Evolutionary conservation across 1,140 invertebrate species (phyloP), one percentile per base, ranked within the genome.

Genomic region (Ceratina japonica): DNA sequence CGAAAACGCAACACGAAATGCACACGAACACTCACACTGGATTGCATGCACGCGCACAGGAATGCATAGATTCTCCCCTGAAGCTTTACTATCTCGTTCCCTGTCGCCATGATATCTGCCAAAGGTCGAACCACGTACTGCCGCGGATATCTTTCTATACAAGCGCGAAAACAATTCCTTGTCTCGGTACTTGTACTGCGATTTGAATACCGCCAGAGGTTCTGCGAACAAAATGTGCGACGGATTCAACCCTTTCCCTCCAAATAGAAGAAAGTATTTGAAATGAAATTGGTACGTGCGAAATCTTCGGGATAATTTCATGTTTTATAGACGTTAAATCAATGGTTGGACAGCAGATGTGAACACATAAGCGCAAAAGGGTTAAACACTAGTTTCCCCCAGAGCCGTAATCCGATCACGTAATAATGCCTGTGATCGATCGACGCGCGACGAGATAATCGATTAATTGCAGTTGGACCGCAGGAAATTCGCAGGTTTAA

Each of bases 41-140:
- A 78, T 44, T 73, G 77, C 83, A 85, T 85, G 85, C 84, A 85
- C 84, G 84, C 83, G 84, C 84, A 85, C 84, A 85, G 62, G 52
- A 85, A 54, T 77, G 66, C 74, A 56, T 59, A 80, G 54, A 79
- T 49, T 62, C 54, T 56, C 51, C 73, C 58, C 16, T 52, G 52
- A n/a, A 51, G 49, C 18, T 61, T 37, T 49, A 64, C 51, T 27
- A 31, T 72, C 52, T 63, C 49, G 54, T 52, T 54, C 56, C 1
- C 16, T 61, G 31, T 51, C 63, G 61, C 37, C 37, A 44, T 44
- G 10, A 44, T 44, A 44, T 44, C 10, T 44, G 37, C 37, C 37
- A 44, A 44, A 44, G 37, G 10, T 44, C 0, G 5, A 44, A 44
- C 37, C 37, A 44, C 10, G 10, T 44, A 44, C 10, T 44, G 10